A percentile compares a stretch with the other conserved stretches of the same genome.
Conservation (phyloP, 2,113 vertebrate species). For the Semnopithecus entellus region DNA sequence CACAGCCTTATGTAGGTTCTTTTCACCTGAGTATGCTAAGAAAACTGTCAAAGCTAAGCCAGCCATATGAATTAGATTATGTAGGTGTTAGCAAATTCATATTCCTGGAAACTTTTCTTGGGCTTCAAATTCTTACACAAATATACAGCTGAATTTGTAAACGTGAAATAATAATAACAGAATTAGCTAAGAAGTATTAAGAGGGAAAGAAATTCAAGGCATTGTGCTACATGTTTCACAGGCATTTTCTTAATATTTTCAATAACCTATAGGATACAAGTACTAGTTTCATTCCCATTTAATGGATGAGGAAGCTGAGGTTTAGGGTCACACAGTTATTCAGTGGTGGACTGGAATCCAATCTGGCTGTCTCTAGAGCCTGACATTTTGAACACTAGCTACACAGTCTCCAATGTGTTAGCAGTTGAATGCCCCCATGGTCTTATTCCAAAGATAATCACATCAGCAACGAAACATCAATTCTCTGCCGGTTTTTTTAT, state of each 20-base stretch:
- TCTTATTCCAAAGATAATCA: too few species aligned
- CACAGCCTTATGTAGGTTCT: background rate
- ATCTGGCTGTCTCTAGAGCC: background rate
- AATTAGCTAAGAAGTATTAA: background rate
- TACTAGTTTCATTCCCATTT: background rate
- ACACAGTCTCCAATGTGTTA: background rate
- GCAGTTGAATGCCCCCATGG: background rate
- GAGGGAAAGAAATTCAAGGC: background rate
- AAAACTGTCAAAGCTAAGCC: background rate
- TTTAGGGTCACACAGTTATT: background rate
- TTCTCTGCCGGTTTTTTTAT: background rate
- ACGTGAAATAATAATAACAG: background rate
- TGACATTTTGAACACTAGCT: background rate
- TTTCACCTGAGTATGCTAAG: background rate
- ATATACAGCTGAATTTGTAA: background rate
- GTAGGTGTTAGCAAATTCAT: background rate
- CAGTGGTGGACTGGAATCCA: background rate
- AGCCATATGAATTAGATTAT: background rate
- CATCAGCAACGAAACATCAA: background rate
- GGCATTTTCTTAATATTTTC: background rate
- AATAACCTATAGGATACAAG: background rate
- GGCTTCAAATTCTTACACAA: background rate
- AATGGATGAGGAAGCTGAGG: background rate
- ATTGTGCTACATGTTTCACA: background rate
- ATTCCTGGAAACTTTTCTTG: background rate